Evolutionary conservation across 2,888 invertebrate genomes (phyloP).

Genomic region (Drosophila kuntzei): DNA sequence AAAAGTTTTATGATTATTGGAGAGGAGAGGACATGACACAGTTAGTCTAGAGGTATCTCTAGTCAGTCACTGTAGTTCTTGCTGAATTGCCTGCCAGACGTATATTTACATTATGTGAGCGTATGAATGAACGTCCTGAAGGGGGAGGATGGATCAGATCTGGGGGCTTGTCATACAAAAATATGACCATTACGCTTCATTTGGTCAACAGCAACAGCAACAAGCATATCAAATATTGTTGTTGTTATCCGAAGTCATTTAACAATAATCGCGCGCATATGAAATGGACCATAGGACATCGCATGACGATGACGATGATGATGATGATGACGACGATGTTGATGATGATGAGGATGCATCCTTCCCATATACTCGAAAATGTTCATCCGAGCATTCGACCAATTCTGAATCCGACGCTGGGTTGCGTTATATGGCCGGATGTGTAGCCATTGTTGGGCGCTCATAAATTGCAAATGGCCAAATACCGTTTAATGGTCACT

Average conservation of each 20-base stretch:
- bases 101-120: conserved; percentile 38
- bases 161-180: conserved; percentile 43
- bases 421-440: conserved; percentile 55
- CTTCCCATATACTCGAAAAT: background rate
- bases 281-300: conserved; percentile 58
- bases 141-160: background rate
- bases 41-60: too few relatives aligned
- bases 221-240: conserved; percentile 47
- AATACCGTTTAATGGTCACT: conserved; percentile 82
- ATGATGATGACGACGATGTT: conserved; percentile 1
- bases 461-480: conserved; percentile 84
- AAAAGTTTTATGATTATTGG: too few relatives aligned
- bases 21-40: too few relatives aligned
- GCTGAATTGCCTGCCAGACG: conserved; percentile 22
- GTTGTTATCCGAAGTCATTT: conserved; percentile 61
- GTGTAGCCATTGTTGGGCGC: conserved; percentile 64
- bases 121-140: conserved; percentile 21
- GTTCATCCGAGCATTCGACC: background rate
- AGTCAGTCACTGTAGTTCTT: background rate
- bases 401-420: conserved; percentile 16
- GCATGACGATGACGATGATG: conserved; percentile 17
- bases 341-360: background rate
- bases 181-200: conserved; percentile 58
- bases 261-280: conserved; percentile 71
- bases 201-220: conserved; percentile 55